Evolutionary conservation across 2,888 invertebrate species (phyloP).

Genomic region (Eupithecia exiguata): DNA sequence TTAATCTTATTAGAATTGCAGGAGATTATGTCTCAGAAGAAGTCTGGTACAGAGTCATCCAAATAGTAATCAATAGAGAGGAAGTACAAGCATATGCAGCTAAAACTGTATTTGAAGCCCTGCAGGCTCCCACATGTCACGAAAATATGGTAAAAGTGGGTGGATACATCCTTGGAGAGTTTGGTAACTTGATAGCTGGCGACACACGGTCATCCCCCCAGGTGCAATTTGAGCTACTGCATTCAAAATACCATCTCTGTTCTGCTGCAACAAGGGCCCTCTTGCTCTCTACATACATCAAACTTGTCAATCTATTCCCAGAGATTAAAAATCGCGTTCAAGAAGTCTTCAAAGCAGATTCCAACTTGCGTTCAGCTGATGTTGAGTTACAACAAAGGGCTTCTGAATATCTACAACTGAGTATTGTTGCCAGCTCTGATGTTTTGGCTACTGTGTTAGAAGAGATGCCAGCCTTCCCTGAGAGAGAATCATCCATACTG

Average conservation of each 20-base stretch:
- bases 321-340: constrained; percentile 98
- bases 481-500: constrained; percentile 98
- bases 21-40: constrained; percentile 99
- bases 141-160: constrained; percentile 99
- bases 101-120: constrained; percentile 99
- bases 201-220: constrained; percentile 98
- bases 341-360: constrained; percentile 96
- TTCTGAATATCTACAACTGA: constrained; percentile 98
- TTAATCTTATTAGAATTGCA: constrained; percentile 99
- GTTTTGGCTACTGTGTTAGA: constrained; percentile 99
- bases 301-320: constrained; percentile 99
- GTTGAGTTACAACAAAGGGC: constrained; percentile 99
- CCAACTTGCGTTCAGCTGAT: constrained; percentile 98
- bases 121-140: constrained; percentile 99
- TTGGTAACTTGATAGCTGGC: constrained; percentile 99
- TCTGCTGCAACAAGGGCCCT: constrained; percentile 98
- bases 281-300: constrained; percentile 98
- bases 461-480: constrained; percentile 99
- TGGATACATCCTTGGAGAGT: constrained; percentile 99
- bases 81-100: constrained; percentile 99
- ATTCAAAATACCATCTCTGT: constrained; percentile 99
- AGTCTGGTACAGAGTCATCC: constrained; percentile 99
- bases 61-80: constrained; percentile 99
- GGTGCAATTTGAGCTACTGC: constrained; percentile 98
- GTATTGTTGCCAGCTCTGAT: constrained; percentile 97